Conservation (phyloP, 2,113 vertebrate genomes). For the Corythaixoides concolor region DNA sequence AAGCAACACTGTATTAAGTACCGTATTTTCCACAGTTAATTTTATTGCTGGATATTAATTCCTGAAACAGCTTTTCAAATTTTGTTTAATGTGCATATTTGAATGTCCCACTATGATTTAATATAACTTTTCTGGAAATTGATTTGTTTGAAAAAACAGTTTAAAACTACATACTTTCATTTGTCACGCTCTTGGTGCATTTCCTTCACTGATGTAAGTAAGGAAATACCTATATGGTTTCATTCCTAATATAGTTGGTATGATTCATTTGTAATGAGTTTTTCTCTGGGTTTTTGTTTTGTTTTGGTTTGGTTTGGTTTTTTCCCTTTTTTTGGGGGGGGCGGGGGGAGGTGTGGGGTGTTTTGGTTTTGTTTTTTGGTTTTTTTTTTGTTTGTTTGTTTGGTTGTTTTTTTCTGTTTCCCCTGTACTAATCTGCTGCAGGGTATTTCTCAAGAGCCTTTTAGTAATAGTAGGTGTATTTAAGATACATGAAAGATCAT, state of each 20-base stretch:
- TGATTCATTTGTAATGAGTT: not conserved
- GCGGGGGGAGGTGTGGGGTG: no score
- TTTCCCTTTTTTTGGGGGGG: no score
- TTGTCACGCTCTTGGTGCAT: not conserved
- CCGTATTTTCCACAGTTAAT: not conserved
- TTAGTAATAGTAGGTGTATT: not conserved
- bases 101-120: not conserved
- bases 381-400: no score
- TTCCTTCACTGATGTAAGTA: not conserved
- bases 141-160: not conserved
- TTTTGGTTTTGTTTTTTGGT: no score
- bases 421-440: not conserved
- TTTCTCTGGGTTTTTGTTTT: fast-evolving
- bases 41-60: not conserved
- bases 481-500: not conserved
- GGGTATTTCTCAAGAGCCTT: not conserved
- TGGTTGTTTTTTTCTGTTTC: not conserved
- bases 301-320: no score
- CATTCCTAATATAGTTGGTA: not conserved
- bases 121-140: not conserved
- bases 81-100: not conserved
- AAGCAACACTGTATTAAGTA: fast-evolving
- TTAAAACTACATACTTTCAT: not conserved
- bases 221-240: not conserved
- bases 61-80: not conserved